Evolutionary conservation across 2,113 vertebrate genomes (phyloP).

Genomic region (Mus musculus): DNA sequence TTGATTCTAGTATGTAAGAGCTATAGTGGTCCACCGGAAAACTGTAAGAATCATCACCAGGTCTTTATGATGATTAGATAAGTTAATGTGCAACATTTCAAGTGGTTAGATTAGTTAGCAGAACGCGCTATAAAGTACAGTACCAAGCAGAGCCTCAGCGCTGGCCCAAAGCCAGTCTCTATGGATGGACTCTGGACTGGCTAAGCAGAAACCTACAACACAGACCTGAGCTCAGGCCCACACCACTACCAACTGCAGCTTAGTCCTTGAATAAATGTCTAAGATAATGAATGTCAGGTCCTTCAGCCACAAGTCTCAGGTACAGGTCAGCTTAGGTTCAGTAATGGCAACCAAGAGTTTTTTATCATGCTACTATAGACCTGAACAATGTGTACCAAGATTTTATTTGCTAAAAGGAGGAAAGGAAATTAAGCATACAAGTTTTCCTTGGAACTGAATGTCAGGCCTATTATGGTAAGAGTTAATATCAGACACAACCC

Average conservation of each 20-base stretch:
- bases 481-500: not conserved
- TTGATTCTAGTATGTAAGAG: slow-evolving; percentile 28
- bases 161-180: not conserved
- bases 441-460: not conserved
- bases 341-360: not conserved
- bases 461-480: not conserved
- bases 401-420: not conserved
- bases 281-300: not conserved
- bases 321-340: not conserved
- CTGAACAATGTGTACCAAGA: not conserved
- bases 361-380: not conserved
- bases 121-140: not conserved
- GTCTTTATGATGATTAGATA: slow-evolving; percentile 2
- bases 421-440: not conserved
- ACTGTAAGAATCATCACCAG: not conserved
- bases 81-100: not conserved
- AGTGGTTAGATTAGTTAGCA: not conserved
- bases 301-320: not conserved
- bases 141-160: not conserved
- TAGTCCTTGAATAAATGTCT: not conserved
- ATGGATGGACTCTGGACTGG: not conserved
- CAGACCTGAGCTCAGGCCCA: not conserved
- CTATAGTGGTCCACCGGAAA: not conserved
- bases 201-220: not conserved
- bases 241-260: not conserved